Conservation (phyloP, 2,888 invertebrate genomes). For the Iselma pallidipennis region DNA sequence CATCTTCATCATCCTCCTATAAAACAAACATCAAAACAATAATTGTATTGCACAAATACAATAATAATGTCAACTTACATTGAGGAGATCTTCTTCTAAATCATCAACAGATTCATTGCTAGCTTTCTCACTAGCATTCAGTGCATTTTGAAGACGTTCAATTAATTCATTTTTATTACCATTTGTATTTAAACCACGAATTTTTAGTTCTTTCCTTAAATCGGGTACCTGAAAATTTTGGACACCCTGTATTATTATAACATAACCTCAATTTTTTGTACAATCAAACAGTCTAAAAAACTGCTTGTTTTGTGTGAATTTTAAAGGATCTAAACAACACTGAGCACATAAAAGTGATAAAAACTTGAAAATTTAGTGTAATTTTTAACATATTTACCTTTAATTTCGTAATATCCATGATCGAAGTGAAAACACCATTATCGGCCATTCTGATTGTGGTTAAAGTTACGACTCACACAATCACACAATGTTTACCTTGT, state of each 20-base stretch:
- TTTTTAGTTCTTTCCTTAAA: conserved; percentile 79
- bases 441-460: conserved; percentile 36
- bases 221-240: conserved; percentile 72
- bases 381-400: conserved; percentile 38
- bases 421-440: conserved; percentile 28
- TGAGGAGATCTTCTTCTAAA: conserved; percentile 62
- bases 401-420: conserved; percentile 44
- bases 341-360: neutral
- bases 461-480: neutral
- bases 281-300: neutral
- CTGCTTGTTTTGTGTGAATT: neutral
- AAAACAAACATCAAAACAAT: conserved; percentile 18
- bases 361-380: too few relatives aligned
- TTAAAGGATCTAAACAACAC: too few relatives aligned
- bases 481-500: neutral
- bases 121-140: conserved; percentile 49
- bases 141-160: conserved; percentile 71
- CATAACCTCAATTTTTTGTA: conserved; percentile 35
- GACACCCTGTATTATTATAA: conserved; percentile 11
- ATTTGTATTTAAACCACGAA: conserved; percentile 70
- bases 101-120: conserved; percentile 58
- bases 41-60: conserved; percentile 3
- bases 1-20: conserved; percentile 50
- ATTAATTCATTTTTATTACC: conserved; percentile 85
- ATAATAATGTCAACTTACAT: conserved; percentile 48